phyloP scores from a whole-genome alignment of 1,140 invertebrate species.

The Heliconius eleuchia region DNA sequence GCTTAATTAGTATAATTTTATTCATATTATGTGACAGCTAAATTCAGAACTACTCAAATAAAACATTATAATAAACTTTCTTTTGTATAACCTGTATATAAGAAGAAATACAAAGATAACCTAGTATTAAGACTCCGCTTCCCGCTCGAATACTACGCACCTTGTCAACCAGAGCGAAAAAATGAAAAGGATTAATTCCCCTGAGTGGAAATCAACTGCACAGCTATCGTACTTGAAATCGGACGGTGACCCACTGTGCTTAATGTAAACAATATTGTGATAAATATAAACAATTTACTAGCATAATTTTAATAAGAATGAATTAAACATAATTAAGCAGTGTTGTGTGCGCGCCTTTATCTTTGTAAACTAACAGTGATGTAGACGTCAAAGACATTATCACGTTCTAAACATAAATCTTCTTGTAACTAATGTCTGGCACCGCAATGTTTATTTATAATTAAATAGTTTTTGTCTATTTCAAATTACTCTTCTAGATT shows the following conservation, averaged over 20 bases:
- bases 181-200: too few species aligned
- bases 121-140: too few species aligned
- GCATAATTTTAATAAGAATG: not conserved
- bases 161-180: too few species aligned
- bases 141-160: too few species aligned
- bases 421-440: slow-evolving; percentile 3
- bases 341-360: slow-evolving; percentile 13
- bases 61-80: not conserved
- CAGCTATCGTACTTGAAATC: too few species aligned
- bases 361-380: slow-evolving; percentile 20
- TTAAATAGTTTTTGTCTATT: not conserved
- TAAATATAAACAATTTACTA: not conserved
- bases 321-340: not conserved
- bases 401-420: slow-evolving; percentile 24
- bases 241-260: too few species aligned
- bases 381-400: slow-evolving; percentile 34
- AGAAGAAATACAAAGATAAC: too few species aligned
- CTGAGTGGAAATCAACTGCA: too few species aligned
- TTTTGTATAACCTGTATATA: not conserved
- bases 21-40: slow-evolving; percentile 4
- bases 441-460: slow-evolving; percentile 7
- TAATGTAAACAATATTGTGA: not conserved
- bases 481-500: not conserved
- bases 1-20: slow-evolving; percentile 3
- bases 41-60: slow-evolving; percentile 1